phyloP scores from a whole-genome alignment of 2,113 vertebrate genomes.

The Fukomys damarensis region DNA sequence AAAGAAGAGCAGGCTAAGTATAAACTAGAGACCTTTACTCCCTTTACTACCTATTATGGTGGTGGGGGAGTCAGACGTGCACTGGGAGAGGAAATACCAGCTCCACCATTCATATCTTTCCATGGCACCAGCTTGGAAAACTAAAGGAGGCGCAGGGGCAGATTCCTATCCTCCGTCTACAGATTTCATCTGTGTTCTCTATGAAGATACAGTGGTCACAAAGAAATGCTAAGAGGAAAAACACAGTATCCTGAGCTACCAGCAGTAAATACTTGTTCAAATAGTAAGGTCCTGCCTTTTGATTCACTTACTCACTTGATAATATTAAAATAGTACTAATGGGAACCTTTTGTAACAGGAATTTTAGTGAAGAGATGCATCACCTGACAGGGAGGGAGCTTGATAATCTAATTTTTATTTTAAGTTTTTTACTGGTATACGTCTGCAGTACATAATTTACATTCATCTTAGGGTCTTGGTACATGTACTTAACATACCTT shows the following conservation, averaged over 20 bases:
- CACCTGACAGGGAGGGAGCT: not conserved
- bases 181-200: not conserved
- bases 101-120: slow-evolving; percentile 7
- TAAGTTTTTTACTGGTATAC: not conserved
- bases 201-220: not conserved
- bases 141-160: not conserved
- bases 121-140: slow-evolving; percentile 25
- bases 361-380: not conserved
- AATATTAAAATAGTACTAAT: not conserved
- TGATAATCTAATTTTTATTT: not conserved
- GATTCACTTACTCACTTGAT: not conserved
- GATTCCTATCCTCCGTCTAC: not conserved
- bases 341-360: not conserved
- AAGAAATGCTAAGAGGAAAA: slow-evolving; percentile 1
- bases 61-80: not conserved
- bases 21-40: slow-evolving; percentile 35
- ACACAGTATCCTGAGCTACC: not conserved
- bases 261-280: not conserved
- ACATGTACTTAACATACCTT: not conserved
- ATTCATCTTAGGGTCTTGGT: not conserved
- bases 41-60: slow-evolving; percentile 60
- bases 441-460: not conserved
- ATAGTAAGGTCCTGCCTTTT: slow-evolving; percentile 27
- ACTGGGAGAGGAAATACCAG: slow-evolving; percentile 8
- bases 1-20: not conserved